Conservation (phyloP, 1,140 invertebrate genomes). For the Carcinoscorpius rotundicauda region DNA sequence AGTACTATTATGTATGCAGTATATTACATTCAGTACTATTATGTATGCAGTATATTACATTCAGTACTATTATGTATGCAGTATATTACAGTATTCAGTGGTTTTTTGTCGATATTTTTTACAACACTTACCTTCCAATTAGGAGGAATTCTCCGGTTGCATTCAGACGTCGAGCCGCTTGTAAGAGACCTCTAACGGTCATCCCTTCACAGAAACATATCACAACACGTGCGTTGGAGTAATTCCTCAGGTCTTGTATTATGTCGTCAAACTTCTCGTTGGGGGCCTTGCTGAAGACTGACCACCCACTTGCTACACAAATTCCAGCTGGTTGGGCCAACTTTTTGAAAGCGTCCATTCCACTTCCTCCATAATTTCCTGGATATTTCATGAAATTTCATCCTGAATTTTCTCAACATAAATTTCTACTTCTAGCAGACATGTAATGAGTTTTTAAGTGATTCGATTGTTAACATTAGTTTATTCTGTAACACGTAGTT, state of each 20-base stretch:
- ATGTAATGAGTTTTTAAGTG: no score
- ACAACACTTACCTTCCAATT: constrained; percentile 47
- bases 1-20: no score
- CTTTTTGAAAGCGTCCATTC: constrained; percentile 60
- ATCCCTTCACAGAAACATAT: constrained; percentile 73
- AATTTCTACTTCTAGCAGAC: no score
- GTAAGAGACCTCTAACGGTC: constrained; percentile 52
- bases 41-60: no score
- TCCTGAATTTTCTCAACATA: no score
- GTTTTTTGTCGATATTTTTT: no score
- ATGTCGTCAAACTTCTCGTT: constrained; percentile 37
- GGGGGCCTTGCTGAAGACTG: constrained; percentile 48
- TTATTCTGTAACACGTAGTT: no score
- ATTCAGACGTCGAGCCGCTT: constrained; percentile 47
- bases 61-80: no score
- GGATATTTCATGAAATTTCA: no score
- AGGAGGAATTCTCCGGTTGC: constrained; percentile 49
- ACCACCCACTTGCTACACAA: constrained; percentile 58
- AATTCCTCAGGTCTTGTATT: constrained; percentile 43
- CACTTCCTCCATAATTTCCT: constrained; percentile 70
- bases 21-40: no score
- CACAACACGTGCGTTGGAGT: constrained; percentile 50
- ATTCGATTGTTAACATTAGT: no score
- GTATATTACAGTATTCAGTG: no score
- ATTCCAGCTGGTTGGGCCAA: constrained; percentile 50